Conservation (phyloP, 2,888 invertebrate genomes). For the Thyatira batis region DNA sequence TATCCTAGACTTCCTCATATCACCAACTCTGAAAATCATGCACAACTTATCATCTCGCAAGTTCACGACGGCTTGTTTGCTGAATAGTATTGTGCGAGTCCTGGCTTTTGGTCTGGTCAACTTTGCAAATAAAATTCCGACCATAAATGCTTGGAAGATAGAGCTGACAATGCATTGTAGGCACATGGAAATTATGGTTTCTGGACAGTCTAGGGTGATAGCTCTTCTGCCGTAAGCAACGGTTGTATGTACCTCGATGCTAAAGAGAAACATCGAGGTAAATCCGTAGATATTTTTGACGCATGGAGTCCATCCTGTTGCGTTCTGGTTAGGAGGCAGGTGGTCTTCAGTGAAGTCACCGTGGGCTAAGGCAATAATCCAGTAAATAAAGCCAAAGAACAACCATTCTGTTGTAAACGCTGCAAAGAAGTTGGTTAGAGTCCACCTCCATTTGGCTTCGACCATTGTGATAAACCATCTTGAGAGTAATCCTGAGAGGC, state of each 20-base stretch:
- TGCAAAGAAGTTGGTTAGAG: constrained; percentile 90
- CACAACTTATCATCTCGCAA: constrained; percentile 92
- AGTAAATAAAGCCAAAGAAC: constrained; percentile 94
- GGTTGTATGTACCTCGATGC: constrained; percentile 97
- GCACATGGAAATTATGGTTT: constrained; percentile 96
- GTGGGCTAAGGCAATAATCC: constrained; percentile 93
- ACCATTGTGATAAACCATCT: constrained; percentile 92
- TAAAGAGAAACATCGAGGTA: constrained; percentile 96
- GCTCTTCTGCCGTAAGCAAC: constrained; percentile 93
- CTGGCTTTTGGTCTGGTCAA: constrained; percentile 96
- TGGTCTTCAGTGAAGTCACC: constrained; percentile 90
- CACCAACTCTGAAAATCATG: constrained; percentile 96
- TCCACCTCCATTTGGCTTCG: constrained; percentile 96
- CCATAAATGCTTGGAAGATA: constrained; percentile 91
- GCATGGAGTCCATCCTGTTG: constrained; percentile 90
- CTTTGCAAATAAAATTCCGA: constrained; percentile 97
- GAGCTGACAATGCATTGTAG: constrained; percentile 96
- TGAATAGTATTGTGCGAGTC: constrained; percentile 96
- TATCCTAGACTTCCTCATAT: constrained; percentile 97
- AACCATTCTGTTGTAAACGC: constrained; percentile 95
- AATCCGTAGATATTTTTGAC: constrained; percentile 93
- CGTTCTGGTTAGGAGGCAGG: constrained; percentile 78
- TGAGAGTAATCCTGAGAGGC: constrained; percentile 84
- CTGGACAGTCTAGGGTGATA: constrained; percentile 96
- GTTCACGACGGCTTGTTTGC: constrained; percentile 93